A percentile compares a stretch with the other conserved stretches of the same genome.
Evolutionary conservation across 2,888 invertebrate genomes (phyloP).

Genomic region (Vesta saturnalis): DNA sequence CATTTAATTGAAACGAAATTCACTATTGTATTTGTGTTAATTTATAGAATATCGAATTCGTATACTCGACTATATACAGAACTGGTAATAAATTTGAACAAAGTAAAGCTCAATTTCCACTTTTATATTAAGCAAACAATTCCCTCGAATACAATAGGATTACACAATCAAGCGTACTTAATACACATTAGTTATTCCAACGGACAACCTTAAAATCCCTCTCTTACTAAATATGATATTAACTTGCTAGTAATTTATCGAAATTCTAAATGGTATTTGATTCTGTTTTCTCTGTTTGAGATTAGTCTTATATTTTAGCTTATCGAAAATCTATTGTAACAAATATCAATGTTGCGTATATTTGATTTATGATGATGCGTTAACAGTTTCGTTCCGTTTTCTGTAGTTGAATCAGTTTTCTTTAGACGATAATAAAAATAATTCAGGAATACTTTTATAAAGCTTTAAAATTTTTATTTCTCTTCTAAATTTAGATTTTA

Average conservation of each 20-base stretch:
- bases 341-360: too few relatives aligned
- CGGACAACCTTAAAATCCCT: slow-evolving; percentile 1
- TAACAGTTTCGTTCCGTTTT: too few relatives aligned
- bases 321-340: too few relatives aligned
- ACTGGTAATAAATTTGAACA: slow-evolving; percentile 11
- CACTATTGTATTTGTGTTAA: neutral
- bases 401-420: too few relatives aligned
- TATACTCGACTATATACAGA: neutral
- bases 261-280: too few relatives aligned
- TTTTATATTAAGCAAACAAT: slow-evolving; percentile 11
- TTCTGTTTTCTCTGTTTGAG: too few relatives aligned
- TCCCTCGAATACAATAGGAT: slow-evolving; percentile 11
- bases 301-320: too few relatives aligned
- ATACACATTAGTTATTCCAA: slow-evolving; percentile 14
- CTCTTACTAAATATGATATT: neutral
- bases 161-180: slow-evolving; percentile 5
- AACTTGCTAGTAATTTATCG: neutral
- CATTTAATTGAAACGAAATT: slow-evolving; percentile 3
- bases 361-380: too few relatives aligned
- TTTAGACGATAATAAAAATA: too few relatives aligned
- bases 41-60: slow-evolving; percentile 8
- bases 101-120: neutral
- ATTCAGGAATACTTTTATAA: too few relatives aligned
- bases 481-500: too few relatives aligned
- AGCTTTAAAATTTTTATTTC: too few relatives aligned